Evolutionary conservation across 2,888 invertebrate species (phyloP).

Genomic region (Oxyteleia sp.): DNA sequence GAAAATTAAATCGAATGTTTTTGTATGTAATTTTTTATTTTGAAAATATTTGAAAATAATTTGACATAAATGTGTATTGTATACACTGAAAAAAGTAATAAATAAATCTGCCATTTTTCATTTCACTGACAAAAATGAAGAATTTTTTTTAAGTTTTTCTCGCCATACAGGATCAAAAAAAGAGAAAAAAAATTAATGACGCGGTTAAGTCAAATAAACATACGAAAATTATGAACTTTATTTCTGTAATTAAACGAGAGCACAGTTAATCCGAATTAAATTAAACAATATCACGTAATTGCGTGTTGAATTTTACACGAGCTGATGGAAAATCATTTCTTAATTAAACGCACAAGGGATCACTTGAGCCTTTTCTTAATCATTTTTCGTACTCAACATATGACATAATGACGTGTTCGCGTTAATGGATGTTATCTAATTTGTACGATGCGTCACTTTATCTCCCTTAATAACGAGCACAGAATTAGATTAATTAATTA

Average conservation of each 20-base stretch:
- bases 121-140: no score
- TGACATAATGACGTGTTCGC: slow-evolving; percentile 26
- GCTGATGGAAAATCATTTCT: slow-evolving; percentile 12
- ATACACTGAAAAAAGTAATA: no score
- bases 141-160: no score
- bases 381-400: not conserved
- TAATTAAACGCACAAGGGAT: slow-evolving; percentile 8
- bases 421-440: slow-evolving; percentile 30
- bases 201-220: no score
- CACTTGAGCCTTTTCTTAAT: slow-evolving; percentile 2
- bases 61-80: no score
- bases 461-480: slow-evolving; percentile 12
- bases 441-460: slow-evolving; percentile 20
- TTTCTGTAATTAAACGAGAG: not conserved
- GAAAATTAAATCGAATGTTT: no score
- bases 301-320: not conserved
- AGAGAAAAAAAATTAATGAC: no score
- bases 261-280: not conserved
- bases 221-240: no score
- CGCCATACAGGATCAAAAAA: no score
- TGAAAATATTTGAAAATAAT: no score
- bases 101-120: no score
- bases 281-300: not conserved
- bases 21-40: no score
- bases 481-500: slow-evolving; percentile 18